Evolutionary conservation across 2,888 invertebrate species (phyloP).

Genomic region (Watsonalla binaria): DNA sequence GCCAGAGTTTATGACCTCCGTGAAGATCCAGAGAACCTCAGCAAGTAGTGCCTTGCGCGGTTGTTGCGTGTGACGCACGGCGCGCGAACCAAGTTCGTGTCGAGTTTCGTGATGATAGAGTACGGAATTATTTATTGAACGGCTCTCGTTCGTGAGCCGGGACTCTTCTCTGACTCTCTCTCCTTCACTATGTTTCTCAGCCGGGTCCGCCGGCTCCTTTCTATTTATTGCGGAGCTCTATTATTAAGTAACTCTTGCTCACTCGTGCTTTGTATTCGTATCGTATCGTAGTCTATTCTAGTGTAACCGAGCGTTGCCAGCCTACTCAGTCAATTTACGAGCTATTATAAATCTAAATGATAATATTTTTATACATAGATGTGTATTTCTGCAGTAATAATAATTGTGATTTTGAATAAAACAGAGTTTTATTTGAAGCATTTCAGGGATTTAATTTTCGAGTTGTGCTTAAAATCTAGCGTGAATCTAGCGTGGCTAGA

Average conservation of each 20-base stretch:
- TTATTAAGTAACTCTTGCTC: constrained; percentile 60
- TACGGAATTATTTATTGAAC: constrained; percentile 36
- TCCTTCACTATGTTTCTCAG: constrained; percentile 18
- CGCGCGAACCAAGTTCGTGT: constrained; percentile 34
- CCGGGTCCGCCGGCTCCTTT: constrained; percentile 28
- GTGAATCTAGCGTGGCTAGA: constrained; percentile 72
- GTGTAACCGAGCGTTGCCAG: constrained; percentile 35
- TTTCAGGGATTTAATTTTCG: constrained; percentile 67
- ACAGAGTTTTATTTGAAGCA: constrained; percentile 77
- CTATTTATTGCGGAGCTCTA: constrained; percentile 48
- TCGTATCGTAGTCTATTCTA: constrained; percentile 47
- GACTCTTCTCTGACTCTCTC: constrained; percentile 23
- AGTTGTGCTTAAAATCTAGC: constrained; percentile 71
- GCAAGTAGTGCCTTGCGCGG: constrained; percentile 11
- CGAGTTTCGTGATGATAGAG: constrained; percentile 25
- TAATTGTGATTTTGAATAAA: constrained; percentile 74
- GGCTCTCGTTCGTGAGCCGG: constrained; percentile 20
- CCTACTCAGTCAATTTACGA: constrained; percentile 67
- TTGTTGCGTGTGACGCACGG: constrained; percentile 10
- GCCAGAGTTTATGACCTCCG: too few relatives aligned
- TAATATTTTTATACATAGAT: constrained; percentile 65
- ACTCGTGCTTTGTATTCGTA: constrained; percentile 61
- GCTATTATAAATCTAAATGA: constrained; percentile 54
- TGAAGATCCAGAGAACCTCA: too few relatives aligned
- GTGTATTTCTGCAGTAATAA: constrained; percentile 66